Evolutionary conservation across 2,888 invertebrate species (phyloP), one percentile per base, ranked within the genome.

Genomic region (Cremastobaeus sp.): DNA sequence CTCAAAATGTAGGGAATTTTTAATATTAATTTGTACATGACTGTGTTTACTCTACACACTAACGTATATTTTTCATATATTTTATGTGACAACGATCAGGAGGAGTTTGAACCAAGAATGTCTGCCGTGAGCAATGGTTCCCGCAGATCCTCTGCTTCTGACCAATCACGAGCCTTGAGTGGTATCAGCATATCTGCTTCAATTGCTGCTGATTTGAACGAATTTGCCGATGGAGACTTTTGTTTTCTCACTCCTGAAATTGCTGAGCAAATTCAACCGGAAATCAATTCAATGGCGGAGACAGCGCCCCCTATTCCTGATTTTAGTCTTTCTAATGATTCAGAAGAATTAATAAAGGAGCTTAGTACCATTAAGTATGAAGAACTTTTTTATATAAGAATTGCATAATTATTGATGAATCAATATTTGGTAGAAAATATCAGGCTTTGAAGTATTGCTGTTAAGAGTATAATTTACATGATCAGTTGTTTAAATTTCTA

Each of bases 171-270:
- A 15, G 28, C 8, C 15, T 59, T 37, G 0, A n/a, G 28, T 20
- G 28, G 34, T 20, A 65, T 65, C 12, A 65, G 47, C 17, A 65
- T 65, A 55, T 37, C 54, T 5, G 47, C 37, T 2, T 65, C 65
- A 0, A 5, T 55, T 12, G 47, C 39, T 0, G 37, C 9, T 0
- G 20, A 35, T 20, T 14, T 65, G 0, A 35, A 65, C n/a, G 9
- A 12, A n/a, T 64, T 28, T 11, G 30, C 45, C 2, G 54, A 65
- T 11, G 21, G 37, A 2, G 54, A 45, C 0, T 65, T 65, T 47
- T 9, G 6, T 3, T 15, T 34, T 9, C 9, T 64, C 1, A 64
- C 41, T 52, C n/a, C 43, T 11, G 1, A 17, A 15, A 1, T 52
- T 6, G 64, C 52, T 2, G 32, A 52, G 3, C 32, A 52, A 20